These are phyloP conservation scores for Drosophila murphyi DNA, from an alignment of 1,140 invertebrate genomes.

Conservation along the genomic window DNA sequence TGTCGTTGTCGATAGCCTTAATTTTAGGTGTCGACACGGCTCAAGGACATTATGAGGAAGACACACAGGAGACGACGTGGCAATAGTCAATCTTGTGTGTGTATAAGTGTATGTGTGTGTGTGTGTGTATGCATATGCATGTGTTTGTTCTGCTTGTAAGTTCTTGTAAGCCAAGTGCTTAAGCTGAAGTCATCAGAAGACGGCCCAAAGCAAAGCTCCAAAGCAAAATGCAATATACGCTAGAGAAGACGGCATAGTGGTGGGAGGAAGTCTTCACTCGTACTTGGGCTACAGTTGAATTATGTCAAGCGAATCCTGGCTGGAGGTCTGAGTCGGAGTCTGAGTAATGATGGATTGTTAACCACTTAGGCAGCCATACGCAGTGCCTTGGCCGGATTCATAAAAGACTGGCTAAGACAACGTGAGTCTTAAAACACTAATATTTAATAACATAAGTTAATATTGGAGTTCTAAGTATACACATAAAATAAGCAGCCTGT, in stretches of 20 bases:
- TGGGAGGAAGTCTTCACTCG: neutral
- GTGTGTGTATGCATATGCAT: neutral
- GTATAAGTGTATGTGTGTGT: neutral
- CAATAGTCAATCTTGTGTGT: conserved; percentile 11
- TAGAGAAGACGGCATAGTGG: neutral
- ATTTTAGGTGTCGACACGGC: conserved; percentile 70
- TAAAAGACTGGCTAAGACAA: neutral
- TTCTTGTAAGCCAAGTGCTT: conserved; percentile 52
- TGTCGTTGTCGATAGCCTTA: conserved; percentile 56
- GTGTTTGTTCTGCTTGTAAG: conserved; percentile 15
- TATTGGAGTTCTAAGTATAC: too few species aligned
- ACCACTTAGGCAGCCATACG: neutral
- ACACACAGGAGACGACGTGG: conserved; percentile 22
- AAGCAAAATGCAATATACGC: conserved; percentile 14
- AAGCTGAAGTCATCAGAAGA: conserved; percentile 13
- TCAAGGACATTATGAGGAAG: conserved; percentile 56
- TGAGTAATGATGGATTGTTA: conserved; percentile 1
- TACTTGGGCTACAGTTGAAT: conserved; percentile 38
- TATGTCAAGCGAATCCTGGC: conserved; percentile 54
- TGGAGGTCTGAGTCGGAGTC: conserved; percentile 9
- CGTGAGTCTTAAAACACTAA: too few species aligned
- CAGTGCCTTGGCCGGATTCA: neutral
- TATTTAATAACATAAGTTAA: too few species aligned
- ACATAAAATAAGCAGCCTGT: too few species aligned
- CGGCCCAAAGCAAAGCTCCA: conserved; percentile 13